Evolutionary conservation across 2,113 vertebrate genomes (phyloP).

Genomic region (Apaloderma vittatum): DNA sequence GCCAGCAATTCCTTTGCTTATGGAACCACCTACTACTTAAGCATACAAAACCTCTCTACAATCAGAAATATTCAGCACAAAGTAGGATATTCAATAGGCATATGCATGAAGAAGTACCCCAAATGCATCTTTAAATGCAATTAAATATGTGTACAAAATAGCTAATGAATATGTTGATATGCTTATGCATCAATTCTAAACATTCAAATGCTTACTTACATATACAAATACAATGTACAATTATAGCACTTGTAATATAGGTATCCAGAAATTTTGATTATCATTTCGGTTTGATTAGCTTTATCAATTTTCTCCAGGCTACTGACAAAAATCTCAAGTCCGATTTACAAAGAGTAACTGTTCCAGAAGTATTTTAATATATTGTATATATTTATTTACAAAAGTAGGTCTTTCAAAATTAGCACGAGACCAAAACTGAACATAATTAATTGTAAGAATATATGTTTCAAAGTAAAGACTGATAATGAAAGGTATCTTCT

Average conservation of each 20-base stretch:
- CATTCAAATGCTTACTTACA: constrained; percentile 32
- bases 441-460: constrained; percentile 4
- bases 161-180: background rate
- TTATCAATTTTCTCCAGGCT: background rate
- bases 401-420: background rate
- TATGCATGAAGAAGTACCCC: constrained; percentile 12
- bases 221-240: background rate
- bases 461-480: background rate
- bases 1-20: background rate
- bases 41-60: background rate
- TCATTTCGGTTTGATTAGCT: constrained; percentile 1
- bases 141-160: constrained; percentile 8
- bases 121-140: constrained; percentile 27
- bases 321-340: constrained; percentile 4
- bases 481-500: constrained; percentile 61
- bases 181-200: background rate
- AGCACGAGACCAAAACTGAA: background rate
- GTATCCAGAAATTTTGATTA: background rate
- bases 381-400: background rate
- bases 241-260: background rate
- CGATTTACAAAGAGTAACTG: background rate
- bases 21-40: background rate
- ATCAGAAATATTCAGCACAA: constrained; percentile 2
- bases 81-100: background rate
- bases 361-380: background rate